Conservation (phyloP, 2,797 vertebrate species). For the Oreonectes daqikongensis region DNA sequence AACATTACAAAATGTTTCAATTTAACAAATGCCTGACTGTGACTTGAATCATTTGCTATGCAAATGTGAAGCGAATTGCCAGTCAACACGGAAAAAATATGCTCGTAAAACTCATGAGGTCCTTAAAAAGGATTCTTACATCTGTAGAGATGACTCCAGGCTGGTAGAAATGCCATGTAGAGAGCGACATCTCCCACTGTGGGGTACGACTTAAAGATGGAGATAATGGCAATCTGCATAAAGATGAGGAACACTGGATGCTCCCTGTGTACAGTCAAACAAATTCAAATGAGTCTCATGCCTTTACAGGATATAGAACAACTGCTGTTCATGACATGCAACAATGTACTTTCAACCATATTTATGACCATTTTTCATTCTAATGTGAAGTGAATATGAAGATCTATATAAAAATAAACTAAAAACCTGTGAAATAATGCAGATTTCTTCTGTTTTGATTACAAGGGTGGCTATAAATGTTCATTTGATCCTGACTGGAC, state of each 20-base stretch:
- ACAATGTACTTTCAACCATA: neutral
- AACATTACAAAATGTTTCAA: neutral
- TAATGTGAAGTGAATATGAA: neutral
- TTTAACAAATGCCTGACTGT: neutral
- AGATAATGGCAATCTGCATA: constrained; percentile 93
- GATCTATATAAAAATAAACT: too few relatives aligned
- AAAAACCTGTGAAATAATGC: too few relatives aligned
- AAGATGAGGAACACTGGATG: constrained; percentile 97
- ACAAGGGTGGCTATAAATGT: too few relatives aligned
- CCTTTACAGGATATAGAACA: neutral
- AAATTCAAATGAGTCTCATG: neutral
- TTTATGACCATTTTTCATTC: neutral
- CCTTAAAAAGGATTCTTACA: constrained; percentile 78
- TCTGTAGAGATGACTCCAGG: constrained; percentile 94
- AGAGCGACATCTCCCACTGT: constrained; percentile 93
- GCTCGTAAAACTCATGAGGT: neutral
- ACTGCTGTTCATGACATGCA: neutral
- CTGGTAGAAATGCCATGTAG: constrained; percentile 94
- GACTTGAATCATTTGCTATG: neutral
- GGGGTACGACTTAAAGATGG: constrained; percentile 98
- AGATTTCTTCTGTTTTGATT: too few relatives aligned
- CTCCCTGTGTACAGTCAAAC: constrained; percentile 76
- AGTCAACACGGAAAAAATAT: neutral
- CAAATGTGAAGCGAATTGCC: neutral
- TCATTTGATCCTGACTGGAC: too few relatives aligned